Percentiles rank a stretch among this genome's conserved stretches.
Conservation (phyloP, 2,113 vertebrate genomes). For the Amblyornis subalaris region DNA sequence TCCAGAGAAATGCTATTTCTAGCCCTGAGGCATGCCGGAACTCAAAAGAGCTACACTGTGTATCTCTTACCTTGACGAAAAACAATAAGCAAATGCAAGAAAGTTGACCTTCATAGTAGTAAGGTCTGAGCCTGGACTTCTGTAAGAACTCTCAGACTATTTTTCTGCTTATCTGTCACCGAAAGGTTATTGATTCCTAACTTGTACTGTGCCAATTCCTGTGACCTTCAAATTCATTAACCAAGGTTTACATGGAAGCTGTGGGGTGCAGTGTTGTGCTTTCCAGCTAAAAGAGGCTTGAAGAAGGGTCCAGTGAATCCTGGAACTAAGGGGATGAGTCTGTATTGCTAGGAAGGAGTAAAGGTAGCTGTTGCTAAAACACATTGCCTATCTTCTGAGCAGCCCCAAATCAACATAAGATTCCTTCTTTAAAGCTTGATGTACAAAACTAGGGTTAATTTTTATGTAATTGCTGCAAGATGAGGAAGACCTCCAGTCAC, state of each 20-base stretch:
- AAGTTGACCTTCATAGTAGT: neutral
- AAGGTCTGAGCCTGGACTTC: neutral
- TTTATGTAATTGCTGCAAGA: neutral
- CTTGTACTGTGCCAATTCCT: neutral
- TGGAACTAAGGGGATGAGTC: neutral
- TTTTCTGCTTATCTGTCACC: neutral
- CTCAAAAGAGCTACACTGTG: neutral
- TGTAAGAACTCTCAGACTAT: neutral
- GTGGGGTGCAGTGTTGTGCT: neutral
- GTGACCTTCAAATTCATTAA: neutral
- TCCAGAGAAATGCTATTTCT: neutral
- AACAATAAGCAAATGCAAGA: neutral
- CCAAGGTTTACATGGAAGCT: neutral
- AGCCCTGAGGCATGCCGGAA: neutral
- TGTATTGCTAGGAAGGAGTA: neutral
- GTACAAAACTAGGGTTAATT: neutral
- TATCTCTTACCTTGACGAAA: neutral
- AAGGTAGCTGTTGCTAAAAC: too few species aligned
- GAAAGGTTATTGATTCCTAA: neutral
- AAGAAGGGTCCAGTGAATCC: neutral
- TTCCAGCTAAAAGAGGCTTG: neutral
- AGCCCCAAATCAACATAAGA: rapidly evolving
- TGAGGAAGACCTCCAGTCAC: neutral
- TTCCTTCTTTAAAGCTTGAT: neutral
- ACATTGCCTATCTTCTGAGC: neutral